phyloP scores from a whole-genome alignment of 1,140 invertebrate genomes.

The Dendrolimus kikuchii region DNA sequence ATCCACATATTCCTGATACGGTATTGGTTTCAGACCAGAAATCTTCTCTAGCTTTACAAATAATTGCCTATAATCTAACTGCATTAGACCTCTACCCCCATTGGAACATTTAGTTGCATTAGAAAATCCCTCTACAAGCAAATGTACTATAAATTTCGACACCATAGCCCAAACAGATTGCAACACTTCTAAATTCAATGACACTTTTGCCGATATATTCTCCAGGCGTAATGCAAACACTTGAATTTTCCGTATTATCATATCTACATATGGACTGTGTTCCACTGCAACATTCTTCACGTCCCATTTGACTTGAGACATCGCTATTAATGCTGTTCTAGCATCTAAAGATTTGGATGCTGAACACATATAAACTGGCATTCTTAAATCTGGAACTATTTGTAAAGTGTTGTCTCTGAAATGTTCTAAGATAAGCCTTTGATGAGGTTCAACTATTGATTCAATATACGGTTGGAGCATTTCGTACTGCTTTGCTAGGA shows the following conservation, averaged over 20 bases:
- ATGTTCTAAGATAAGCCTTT: slow-evolving; percentile 80
- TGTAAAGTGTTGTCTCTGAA: slow-evolving; percentile 84
- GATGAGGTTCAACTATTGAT: slow-evolving; percentile 76
- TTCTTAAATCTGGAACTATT: slow-evolving; percentile 81
- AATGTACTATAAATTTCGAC: slow-evolving; percentile 85
- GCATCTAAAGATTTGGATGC: slow-evolving; percentile 86
- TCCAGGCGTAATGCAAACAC: slow-evolving; percentile 84
- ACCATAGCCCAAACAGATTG: slow-evolving; percentile 90
- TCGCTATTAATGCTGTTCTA: slow-evolving; percentile 83
- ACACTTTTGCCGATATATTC: slow-evolving; percentile 78
- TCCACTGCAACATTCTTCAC: slow-evolving; percentile 96
- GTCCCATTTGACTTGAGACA: slow-evolving; percentile 97
- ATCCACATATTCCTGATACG: slow-evolving; percentile 93
- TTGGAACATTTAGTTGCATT: slow-evolving; percentile 95
- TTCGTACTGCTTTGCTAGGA: slow-evolving; percentile 90
- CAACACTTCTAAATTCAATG: slow-evolving; percentile 80
- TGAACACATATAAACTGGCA: slow-evolving; percentile 90
- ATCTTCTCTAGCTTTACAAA: slow-evolving; percentile 92
- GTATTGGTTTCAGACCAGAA: slow-evolving; percentile 86
- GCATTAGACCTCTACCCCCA: slow-evolving; percentile 96
- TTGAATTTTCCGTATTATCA: slow-evolving; percentile 83
- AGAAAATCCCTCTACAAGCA: slow-evolving; percentile 95
- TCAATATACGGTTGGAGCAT: slow-evolving; percentile 87
- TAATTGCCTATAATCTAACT: slow-evolving; percentile 97
- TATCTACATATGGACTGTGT: slow-evolving; percentile 92